Percentiles rank a stretch among this genome's conserved stretches.
phyloP scores from a whole-genome alignment of 1,140 invertebrate species.

The Armadillidium nasatum region DNA sequence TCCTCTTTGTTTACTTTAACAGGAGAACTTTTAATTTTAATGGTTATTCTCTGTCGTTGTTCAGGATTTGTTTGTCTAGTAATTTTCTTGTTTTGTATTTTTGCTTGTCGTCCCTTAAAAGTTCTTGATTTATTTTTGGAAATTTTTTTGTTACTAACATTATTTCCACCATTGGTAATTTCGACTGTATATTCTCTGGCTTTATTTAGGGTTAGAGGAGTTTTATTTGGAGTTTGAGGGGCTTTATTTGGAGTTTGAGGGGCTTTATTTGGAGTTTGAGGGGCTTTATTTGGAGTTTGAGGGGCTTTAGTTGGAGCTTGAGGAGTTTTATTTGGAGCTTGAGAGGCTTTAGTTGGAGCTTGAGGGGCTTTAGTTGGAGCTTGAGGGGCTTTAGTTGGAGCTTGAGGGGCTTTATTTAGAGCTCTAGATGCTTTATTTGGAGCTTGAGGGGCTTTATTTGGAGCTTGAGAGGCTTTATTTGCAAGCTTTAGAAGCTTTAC shows the following conservation, averaged over 20 bases:
- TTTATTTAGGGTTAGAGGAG: not conserved
- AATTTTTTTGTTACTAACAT: not conserved
- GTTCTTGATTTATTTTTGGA: not conserved
- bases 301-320: not conserved
- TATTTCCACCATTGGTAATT: not conserved
- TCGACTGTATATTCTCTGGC: not conserved
- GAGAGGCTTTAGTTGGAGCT: not conserved
- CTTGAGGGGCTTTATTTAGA: not conserved
- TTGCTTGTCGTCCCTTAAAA: not conserved
- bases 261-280: too few relatives aligned
- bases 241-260: too few relatives aligned
- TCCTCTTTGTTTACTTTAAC: not conserved
- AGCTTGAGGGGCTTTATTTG: too few relatives aligned
- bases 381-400: not conserved
- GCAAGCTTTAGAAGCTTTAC: constrained; percentile 22
- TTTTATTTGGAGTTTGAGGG: too few relatives aligned
- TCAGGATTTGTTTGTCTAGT: not conserved
- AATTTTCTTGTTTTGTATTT: not conserved
- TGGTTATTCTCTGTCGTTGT: not conserved
- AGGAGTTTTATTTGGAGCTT: not conserved
- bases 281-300: too few relatives aligned
- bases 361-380: not conserved
- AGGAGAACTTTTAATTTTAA: not conserved
- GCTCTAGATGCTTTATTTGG: not conserved
- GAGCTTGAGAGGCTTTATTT: constrained; percentile 23